Conservation (phyloP, 2,113 vertebrate genomes). For the Muntiacus muntjak region DNA sequence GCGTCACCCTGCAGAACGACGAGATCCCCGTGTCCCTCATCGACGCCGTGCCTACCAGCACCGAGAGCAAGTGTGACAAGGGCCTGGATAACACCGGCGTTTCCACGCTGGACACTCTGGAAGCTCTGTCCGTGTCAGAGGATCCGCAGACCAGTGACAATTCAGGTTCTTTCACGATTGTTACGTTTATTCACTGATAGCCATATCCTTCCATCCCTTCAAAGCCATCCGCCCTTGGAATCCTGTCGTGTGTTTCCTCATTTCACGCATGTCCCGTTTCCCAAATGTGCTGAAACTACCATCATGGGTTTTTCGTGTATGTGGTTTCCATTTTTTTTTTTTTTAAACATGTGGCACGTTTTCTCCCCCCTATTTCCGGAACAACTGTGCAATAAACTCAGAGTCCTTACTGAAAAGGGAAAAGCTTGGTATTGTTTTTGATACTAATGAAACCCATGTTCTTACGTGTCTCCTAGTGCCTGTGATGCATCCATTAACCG, state of each 20-base stretch:
- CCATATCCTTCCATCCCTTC: conserved; percentile 84
- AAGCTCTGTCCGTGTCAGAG: conserved; percentile 94
- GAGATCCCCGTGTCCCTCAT: conserved; percentile 98
- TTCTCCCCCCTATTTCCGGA: conserved; percentile 50
- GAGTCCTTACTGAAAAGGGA: conserved; percentile 70
- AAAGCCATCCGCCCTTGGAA: conserved; percentile 83
- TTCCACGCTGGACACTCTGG: conserved; percentile 93
- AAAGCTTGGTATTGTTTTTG: conserved; percentile 63
- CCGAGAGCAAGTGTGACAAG: conserved; percentile 86
- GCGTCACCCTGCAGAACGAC: conserved; percentile 77
- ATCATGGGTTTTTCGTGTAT: conserved; percentile 40
- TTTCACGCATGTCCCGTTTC: conserved; percentile 74
- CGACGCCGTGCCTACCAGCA: conserved; percentile 91
- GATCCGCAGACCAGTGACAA: conserved; percentile 95
- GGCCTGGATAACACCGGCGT: conserved; percentile 90
- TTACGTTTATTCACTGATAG: conserved; percentile 97
- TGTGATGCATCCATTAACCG: conserved; percentile 82
- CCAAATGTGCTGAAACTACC: conserved; percentile 72
- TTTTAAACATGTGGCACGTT: conserved; percentile 14
- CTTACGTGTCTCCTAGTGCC: conserved; percentile 76
- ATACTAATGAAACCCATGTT: conserved; percentile 71
- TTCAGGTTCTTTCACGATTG: conserved; percentile 99
- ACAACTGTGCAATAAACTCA: conserved; percentile 81
- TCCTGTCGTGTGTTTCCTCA: conserved; percentile 70
- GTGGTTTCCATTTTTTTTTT: conserved; percentile 59